phyloP scores from a whole-genome alignment of 1,140 invertebrate species.

The Teleopsis dalmanni region DNA sequence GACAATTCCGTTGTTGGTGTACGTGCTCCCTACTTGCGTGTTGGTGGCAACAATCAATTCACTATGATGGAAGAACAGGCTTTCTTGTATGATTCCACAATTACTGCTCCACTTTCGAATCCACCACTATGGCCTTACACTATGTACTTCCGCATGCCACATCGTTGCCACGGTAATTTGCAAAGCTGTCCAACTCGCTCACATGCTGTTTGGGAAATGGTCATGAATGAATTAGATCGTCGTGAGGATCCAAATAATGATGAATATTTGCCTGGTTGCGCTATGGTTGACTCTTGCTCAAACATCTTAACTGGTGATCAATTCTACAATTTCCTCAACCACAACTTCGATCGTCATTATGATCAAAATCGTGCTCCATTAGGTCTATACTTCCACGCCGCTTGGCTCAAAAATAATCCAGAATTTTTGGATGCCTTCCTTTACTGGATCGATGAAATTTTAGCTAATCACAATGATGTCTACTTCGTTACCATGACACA shows the following conservation, averaged over 20 bases:
- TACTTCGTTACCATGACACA: slow-evolving; percentile 97
- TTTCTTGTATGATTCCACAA: slow-evolving; percentile 92
- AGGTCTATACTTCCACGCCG: slow-evolving; percentile 91
- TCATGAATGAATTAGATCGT: slow-evolving; percentile 92
- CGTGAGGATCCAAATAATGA: slow-evolving; percentile 86
- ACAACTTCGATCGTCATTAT: slow-evolving; percentile 94
- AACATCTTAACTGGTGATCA: slow-evolving; percentile 89
- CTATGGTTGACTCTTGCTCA: slow-evolving; percentile 94
- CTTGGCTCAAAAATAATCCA: slow-evolving; percentile 91
- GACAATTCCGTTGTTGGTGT: slow-evolving; percentile 92
- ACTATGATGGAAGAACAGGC: slow-evolving; percentile 97
- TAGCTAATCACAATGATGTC: slow-evolving; percentile 81
- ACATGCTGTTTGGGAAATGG: slow-evolving; percentile 95
- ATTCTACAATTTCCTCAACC: slow-evolving; percentile 92
- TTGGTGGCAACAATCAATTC: slow-evolving; percentile 94
- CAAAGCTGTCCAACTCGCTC: slow-evolving; percentile 87
- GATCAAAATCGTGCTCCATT: slow-evolving; percentile 87
- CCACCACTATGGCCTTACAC: slow-evolving; percentile 95
- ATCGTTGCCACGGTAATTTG: slow-evolving; percentile 86
- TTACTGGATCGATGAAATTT: slow-evolving; percentile 89
- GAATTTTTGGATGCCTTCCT: slow-evolving; percentile 89
- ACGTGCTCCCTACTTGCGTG: slow-evolving; percentile 82
- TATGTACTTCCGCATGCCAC: slow-evolving; percentile 95
- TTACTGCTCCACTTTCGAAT: slow-evolving; percentile 85
- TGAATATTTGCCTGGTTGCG: slow-evolving; percentile 86